These are phyloP conservation scores for Grapholita molesta DNA, from an alignment of 1,140 invertebrate genomes.

Conservation along the genomic window DNA sequence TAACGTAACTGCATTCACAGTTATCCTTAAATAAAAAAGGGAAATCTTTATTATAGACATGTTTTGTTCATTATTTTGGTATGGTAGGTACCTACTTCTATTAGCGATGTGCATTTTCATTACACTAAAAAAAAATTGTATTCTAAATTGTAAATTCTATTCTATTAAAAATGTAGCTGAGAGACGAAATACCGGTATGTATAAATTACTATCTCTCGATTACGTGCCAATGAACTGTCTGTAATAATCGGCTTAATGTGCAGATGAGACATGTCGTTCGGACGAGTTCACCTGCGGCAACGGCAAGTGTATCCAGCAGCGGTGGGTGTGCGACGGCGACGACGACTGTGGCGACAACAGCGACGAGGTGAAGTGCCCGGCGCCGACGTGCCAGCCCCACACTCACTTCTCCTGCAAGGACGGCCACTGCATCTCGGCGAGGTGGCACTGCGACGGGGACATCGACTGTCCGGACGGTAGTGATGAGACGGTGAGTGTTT, in stretches of 20 bases:
- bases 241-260: constrained; percentile 9
- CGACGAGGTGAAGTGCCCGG: constrained; percentile 88
- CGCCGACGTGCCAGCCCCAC: constrained; percentile 82
- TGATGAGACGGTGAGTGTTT: constrained; percentile 84
- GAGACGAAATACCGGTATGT: constrained; percentile 17
- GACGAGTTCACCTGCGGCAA: constrained; percentile 94
- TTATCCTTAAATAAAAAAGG: neutral
- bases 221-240: neutral
- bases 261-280: constrained; percentile 91
- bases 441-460: constrained; percentile 93
- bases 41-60: too few species aligned
- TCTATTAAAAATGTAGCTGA: neutral
- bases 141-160: neutral
- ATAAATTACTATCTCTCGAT: constrained; percentile 27
- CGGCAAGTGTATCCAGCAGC: constrained; percentile 91
- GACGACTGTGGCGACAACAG: constrained; percentile 91
- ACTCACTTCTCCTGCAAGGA: constrained; percentile 86
- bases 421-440: constrained; percentile 83
- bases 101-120: neutral
- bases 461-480: constrained; percentile 88
- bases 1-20: neutral
- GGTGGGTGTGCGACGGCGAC: constrained; percentile 93
- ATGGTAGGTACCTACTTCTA: too few species aligned
- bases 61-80: too few species aligned
- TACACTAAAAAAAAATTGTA: neutral